A percentile compares a stretch with the other conserved stretches of the same genome.
phyloP scores from a whole-genome alignment of 2,888 invertebrate species.

The Serrognathus titanus region DNA sequence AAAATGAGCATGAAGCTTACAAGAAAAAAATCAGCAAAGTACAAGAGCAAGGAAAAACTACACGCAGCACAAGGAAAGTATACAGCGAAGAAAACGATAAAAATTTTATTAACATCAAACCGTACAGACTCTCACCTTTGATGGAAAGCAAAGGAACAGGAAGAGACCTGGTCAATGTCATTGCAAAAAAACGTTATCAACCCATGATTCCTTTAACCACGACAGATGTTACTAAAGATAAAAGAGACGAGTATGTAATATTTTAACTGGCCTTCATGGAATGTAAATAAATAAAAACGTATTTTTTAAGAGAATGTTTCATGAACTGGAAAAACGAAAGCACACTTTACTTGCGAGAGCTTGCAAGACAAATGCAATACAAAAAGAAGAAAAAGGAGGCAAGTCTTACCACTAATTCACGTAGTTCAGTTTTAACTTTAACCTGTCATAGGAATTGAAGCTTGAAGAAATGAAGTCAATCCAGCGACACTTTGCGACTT shows the following conservation, averaged over 20 bases:
- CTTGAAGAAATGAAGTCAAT: conserved; percentile 63
- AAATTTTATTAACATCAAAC: conserved; percentile 16
- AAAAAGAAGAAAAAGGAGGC: conserved; percentile 50
- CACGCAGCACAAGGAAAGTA: neutral
- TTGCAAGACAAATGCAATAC: conserved; percentile 53
- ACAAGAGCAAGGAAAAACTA: conserved; percentile 6
- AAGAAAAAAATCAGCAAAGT: conserved; percentile 14
- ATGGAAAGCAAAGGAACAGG: conserved; percentile 51
- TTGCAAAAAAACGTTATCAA: conserved; percentile 63
- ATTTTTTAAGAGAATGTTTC: conserved; percentile 26
- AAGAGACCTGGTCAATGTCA: conserved; percentile 71
- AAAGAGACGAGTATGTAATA: conserved; percentile 49
- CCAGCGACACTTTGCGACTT: conserved; percentile 69
- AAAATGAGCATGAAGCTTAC: conserved; percentile 28
- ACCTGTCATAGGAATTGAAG: conserved; percentile 56
- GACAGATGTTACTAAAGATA: conserved; percentile 55
- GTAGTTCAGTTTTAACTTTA: neutral
- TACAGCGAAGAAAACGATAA: conserved; percentile 17
- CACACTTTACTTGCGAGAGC: conserved; percentile 51
- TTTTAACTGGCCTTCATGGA: conserved; percentile 3
- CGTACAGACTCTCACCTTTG: conserved; percentile 39
- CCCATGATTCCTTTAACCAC: conserved; percentile 55
- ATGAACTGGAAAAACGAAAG: conserved; percentile 41
- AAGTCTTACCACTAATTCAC: conserved; percentile 8
- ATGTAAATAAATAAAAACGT: neutral